These are phyloP conservation scores for Druon quercuslanigerum DNA, from an alignment of 1,140 invertebrate genomes.

Conservation along the genomic window DNA sequence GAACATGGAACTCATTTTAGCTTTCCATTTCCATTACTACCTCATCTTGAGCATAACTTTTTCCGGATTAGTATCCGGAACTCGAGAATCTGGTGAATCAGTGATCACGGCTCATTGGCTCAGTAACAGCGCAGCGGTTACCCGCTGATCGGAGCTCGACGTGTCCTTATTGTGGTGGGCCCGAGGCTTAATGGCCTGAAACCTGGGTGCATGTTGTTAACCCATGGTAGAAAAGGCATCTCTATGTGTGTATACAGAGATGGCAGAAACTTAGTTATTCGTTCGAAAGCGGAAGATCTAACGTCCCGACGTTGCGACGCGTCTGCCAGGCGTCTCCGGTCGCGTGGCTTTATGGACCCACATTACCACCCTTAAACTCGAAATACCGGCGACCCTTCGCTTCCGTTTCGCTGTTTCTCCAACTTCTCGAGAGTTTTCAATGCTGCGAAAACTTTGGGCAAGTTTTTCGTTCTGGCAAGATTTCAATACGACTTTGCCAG, in stretches of 20 bases:
- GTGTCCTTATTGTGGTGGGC: slow-evolving; percentile 67
- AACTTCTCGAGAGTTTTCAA: slow-evolving; percentile 38
- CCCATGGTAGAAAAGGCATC: slow-evolving; percentile 40
- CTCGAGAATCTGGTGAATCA: slow-evolving; percentile 63
- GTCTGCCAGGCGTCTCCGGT: slow-evolving; percentile 72
- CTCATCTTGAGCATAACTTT: slow-evolving; percentile 8
- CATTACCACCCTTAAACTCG: slow-evolving; percentile 60
- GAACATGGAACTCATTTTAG: too few relatives aligned
- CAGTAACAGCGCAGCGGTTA: slow-evolving; percentile 73
- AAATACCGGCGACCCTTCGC: slow-evolving; percentile 52
- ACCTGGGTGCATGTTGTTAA: slow-evolving; percentile 58
- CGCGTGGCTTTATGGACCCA: slow-evolving; percentile 70
- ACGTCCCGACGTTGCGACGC: slow-evolving; percentile 66
- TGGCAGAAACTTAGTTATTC: slow-evolving; percentile 67
- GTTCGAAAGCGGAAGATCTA: slow-evolving; percentile 62
- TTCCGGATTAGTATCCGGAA: slow-evolving; percentile 54
- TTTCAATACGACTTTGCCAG: slow-evolving; percentile 19
- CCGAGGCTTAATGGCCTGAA: slow-evolving; percentile 71
- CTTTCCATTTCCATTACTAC: not conserved
- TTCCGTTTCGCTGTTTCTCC: slow-evolving; percentile 30
- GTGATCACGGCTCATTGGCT: slow-evolving; percentile 68
- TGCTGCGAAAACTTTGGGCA: not conserved
- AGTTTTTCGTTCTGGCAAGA: slow-evolving; percentile 12
- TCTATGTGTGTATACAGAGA: slow-evolving; percentile 35
- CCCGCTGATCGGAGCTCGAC: slow-evolving; percentile 64